Evolutionary conservation across 2,113 vertebrate genomes (phyloP).

Genomic region (Pterocles orientalis): DNA sequence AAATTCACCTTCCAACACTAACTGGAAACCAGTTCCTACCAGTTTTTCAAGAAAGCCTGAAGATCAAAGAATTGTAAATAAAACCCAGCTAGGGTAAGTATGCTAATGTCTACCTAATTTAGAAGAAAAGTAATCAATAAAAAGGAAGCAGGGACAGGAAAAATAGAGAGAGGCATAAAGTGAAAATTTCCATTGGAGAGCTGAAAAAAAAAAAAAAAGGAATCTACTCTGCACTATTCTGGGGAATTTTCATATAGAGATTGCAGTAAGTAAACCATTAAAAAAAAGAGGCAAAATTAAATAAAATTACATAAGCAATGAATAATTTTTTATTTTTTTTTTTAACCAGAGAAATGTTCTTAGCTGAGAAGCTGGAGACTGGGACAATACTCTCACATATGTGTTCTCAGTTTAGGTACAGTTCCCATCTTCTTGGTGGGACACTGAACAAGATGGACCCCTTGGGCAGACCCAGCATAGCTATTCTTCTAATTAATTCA

Average conservation of each 20-base stretch:
- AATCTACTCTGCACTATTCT: neutral
- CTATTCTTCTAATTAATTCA: neutral
- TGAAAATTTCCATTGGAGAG: neutral
- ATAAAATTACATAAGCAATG: neutral
- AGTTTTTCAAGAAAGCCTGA: slow-evolving; percentile 11
- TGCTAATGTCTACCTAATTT: neutral
- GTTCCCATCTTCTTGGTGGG: neutral
- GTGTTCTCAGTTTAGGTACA: neutral
- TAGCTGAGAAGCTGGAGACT: neutral
- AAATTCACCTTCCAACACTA: slow-evolving; percentile 7
- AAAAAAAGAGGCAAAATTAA: neutral
- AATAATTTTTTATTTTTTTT: neutral
- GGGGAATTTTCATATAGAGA: neutral
- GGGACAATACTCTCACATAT: neutral
- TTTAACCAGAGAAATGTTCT: neutral
- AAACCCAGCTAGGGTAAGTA: slow-evolving; percentile 14
- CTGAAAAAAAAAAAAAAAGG: neutral
- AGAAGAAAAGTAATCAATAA: slow-evolving; percentile 41
- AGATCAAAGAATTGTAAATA: slow-evolving; percentile 52
- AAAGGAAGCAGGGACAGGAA: neutral
- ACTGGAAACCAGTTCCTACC: slow-evolving; percentile 41
- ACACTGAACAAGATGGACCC: neutral
- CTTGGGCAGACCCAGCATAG: neutral
- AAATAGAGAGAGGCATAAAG: neutral
- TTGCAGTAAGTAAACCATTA: neutral